A percentile compares a stretch with the other conserved stretches of the same genome.
Evolutionary conservation across 2,888 invertebrate species (phyloP).

Genomic region (Lottia gigantea): DNA sequence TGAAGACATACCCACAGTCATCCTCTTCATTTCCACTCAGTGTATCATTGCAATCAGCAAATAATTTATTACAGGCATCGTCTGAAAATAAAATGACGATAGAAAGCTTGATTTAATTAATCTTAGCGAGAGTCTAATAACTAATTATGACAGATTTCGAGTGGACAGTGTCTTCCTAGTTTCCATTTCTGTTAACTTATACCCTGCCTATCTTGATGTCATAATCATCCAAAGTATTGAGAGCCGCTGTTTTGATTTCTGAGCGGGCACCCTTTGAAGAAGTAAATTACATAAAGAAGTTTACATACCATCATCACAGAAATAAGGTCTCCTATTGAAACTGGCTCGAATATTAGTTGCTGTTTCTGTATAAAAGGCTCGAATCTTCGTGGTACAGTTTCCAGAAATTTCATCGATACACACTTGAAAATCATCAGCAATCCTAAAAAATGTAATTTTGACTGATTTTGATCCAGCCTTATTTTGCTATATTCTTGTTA

Average conservation of each 20-base stretch:
- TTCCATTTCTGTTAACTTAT: too few relatives aligned
- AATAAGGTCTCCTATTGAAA: background rate
- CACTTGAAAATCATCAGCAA: background rate
- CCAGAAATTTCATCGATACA: background rate
- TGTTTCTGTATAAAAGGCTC: background rate
- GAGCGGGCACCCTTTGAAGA: too few relatives aligned
- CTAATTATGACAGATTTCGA: too few relatives aligned
- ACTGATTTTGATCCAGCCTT: too few relatives aligned
- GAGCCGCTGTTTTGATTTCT: too few relatives aligned
- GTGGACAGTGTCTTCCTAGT: too few relatives aligned
- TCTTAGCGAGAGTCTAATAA: too few relatives aligned
- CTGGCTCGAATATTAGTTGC: background rate
- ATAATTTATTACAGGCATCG: background rate
- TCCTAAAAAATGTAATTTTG: background rate
- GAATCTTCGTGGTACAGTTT: background rate
- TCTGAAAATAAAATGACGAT: background rate
- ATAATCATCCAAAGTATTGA: too few relatives aligned
- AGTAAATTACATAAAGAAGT: too few relatives aligned
- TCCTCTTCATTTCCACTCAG: background rate
- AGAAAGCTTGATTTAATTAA: too few relatives aligned
- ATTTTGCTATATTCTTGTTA: too few relatives aligned
- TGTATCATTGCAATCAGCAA: slow-evolving; percentile 2
- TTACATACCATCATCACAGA: background rate
- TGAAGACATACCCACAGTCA: background rate
- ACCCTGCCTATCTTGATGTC: too few relatives aligned